These are phyloP conservation scores for Limnephilus rhombicus DNA, from an alignment of 2,888 invertebrate genomes.

Conservation along the genomic window DNA sequence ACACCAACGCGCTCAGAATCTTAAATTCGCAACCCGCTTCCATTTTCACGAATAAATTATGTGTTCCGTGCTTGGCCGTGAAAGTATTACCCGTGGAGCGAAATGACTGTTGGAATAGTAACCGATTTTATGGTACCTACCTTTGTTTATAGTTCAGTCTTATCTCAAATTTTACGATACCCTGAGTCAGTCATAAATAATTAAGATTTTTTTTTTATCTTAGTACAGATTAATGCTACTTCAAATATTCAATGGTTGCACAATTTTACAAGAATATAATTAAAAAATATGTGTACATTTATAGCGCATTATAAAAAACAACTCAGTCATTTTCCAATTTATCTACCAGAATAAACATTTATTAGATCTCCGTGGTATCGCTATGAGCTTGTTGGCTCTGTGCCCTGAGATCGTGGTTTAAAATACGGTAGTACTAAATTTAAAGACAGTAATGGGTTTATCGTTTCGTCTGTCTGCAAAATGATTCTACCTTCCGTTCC, in stretches of 20 bases:
- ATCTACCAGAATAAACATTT: not conserved
- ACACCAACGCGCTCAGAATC: slow-evolving; percentile 19
- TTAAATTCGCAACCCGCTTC: slow-evolving; percentile 44
- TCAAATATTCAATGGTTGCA: not conserved
- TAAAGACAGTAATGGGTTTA: too few relatives aligned
- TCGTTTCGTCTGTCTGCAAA: too few relatives aligned
- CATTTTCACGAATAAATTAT: slow-evolving; percentile 33
- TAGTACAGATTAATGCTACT: not conserved
- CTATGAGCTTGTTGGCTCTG: not conserved
- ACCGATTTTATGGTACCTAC: not conserved
- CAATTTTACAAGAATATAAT: too few relatives aligned
- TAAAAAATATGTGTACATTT: not conserved
- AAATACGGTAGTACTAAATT: too few relatives aligned
- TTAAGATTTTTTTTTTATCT: not conserved
- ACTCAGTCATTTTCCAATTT: not conserved
- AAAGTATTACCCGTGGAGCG: slow-evolving; percentile 14
- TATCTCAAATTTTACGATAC: not conserved
- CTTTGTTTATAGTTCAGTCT: not conserved
- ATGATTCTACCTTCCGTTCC: too few relatives aligned
- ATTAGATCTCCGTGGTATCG: not conserved
- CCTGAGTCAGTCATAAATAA: not conserved
- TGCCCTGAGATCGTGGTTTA: too few relatives aligned
- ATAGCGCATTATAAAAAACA: not conserved
- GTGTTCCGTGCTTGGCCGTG: not conserved
- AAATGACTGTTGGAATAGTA: slow-evolving; percentile 23